Evolutionary conservation across 2,888 invertebrate species (phyloP), one percentile per base, ranked within the genome.

Genomic region (Noctua comes): DNA sequence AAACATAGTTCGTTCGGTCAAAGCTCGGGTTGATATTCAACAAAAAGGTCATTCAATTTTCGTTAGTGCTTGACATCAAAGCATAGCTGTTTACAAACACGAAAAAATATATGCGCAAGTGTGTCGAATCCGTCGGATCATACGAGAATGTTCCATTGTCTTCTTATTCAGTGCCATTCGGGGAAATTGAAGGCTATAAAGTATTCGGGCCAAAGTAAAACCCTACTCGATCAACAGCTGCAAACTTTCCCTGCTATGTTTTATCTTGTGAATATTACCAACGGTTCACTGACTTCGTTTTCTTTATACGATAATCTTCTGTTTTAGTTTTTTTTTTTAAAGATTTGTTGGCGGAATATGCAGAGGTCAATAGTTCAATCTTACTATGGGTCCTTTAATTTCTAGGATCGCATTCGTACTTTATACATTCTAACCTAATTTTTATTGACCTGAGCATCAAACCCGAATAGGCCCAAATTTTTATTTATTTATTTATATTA

Each of bases 151-250:
- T 48, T 66, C 59, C 59, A 66, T 62, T 80, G 71, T 79, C 40
- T 82, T 82, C 59, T 48, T 54, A 75, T 75, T 66, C 69, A 31
- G 69, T 54, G 54, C 24, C 69, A 54, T 72, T 80, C 36, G 31
- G 48, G 27, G 13, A 80, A 84, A 83, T 83, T 73, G 54, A 71
- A 62, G 36, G 40, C 62, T 62, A 57, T 84, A 83, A 82, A 82
- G 57, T 64, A 69, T 69, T 72, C 68, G 43, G 16, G 10, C 43
- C 48, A 18, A 46, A 70, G 73, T 84, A 68, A 68, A 71, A 70
- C 70, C 70, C 69, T 64, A 70, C 73, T 85, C 66, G 48, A 76
- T 85, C 82, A 83, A 73, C 73, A 73, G 66, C 81, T 85, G 43
- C n/a, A 73, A 76, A 83, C 62, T 76, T 69, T 80, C 40, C 16